phyloP scores from a whole-genome alignment of 2,888 invertebrate genomes.

The Automeris io region DNA sequence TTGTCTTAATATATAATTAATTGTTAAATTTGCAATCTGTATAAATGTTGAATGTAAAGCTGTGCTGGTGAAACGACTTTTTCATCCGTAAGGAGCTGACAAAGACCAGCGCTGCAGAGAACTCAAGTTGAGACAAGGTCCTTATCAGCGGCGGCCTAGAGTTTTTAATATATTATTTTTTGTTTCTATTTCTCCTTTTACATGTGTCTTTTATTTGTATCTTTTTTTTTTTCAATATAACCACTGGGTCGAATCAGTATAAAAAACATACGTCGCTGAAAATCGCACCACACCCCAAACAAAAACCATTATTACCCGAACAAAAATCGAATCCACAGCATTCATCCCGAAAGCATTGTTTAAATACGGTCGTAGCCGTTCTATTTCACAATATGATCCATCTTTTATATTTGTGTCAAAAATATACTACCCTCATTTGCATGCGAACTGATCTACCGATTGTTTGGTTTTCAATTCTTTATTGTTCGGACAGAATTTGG shows the following conservation, averaged over 20 bases:
- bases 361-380: constrained; percentile 30
- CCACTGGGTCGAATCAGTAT: neutral
- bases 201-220: too few species aligned
- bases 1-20: too few species aligned
- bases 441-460: constrained; percentile 48
- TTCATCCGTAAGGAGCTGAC: too few species aligned
- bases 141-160: too few species aligned
- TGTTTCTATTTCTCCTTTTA: too few species aligned
- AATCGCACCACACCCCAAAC: constrained; percentile 4
- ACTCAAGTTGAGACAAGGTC: too few species aligned
- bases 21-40: too few species aligned
- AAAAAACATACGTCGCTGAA: neutral
- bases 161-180: too few species aligned
- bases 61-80: too few species aligned
- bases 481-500: constrained; percentile 12
- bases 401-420: constrained; percentile 50
- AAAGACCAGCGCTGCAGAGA: too few species aligned
- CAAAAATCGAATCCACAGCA: constrained; percentile 11
- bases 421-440: constrained; percentile 55
- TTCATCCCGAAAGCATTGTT: constrained; percentile 19
- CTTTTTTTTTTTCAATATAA: too few species aligned
- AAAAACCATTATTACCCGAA: constrained; percentile 10
- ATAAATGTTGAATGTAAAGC: too few species aligned
- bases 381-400: constrained; percentile 51
- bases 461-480: constrained; percentile 3